Evolutionary conservation across 2,797 vertebrate species (phyloP), one percentile per base, ranked within the genome.

Genomic region (Alectoris magna): DNA sequence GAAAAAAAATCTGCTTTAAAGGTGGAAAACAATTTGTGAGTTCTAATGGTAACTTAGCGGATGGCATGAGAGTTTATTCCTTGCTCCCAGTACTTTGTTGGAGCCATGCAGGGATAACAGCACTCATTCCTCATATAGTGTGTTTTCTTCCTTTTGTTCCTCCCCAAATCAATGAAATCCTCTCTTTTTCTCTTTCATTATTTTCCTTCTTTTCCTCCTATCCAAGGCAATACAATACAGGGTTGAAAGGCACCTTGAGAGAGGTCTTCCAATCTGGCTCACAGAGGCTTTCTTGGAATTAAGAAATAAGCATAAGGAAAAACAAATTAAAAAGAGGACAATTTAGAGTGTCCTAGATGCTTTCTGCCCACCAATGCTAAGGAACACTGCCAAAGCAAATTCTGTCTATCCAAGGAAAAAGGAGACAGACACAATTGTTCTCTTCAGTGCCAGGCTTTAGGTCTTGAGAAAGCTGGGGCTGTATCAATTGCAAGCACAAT

Each of bases 401-500:
- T 74, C 62, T 88, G 67, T 67, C 44, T 80, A 83, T 93, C 69
- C 73, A 91, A 76, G 68, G 60, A 75, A 89, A 63, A 72, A 44
- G 43, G 72, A 82, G 78, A 12, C 56, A 70, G 66, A 60, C 51
- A 39, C 44, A n/a, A 79, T 91, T 94, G 85, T 83, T 88, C 60
- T 48, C 46, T 44, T 73, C 84, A 85, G 6, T 58, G 68, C 64
- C 88, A 84, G 90, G 74, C 48, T 88, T 87, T 74, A 68, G 76
- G 79, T 72, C 84, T 88, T 66, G 87, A 43, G 82, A 80, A 95
- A 91, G 79, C 91, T 75, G 56, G 27, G 62, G 27, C 69, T 88
- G 64, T 56, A 68, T 88, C 84, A 89, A 95, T 71, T 91, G 73
- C 67, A 44, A 89, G 55, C 90, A 88, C 93, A 96, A 77, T 92